These are phyloP conservation scores for Bacillus rossius DNA, from an alignment of 1,140 invertebrate genomes.

Conservation along the genomic window DNA sequence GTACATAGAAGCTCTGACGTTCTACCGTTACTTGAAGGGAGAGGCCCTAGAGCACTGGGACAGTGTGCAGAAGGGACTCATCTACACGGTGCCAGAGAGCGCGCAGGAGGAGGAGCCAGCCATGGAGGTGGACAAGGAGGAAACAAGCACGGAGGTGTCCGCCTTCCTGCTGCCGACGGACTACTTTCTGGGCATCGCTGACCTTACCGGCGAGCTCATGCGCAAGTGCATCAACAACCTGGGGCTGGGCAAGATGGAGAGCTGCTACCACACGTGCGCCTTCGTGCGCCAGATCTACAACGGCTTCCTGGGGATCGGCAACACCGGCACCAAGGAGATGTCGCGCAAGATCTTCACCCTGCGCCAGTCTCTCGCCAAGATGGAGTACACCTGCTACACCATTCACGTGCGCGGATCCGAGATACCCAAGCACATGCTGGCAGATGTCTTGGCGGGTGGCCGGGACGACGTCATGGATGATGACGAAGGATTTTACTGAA, in stretches of 20 bases:
- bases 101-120: slow-evolving; percentile 13
- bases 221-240: slow-evolving; percentile 79
- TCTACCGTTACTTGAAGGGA: slow-evolving; percentile 58
- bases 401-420: slow-evolving; percentile 75
- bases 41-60: slow-evolving; percentile 42
- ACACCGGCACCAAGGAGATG: slow-evolving; percentile 57
- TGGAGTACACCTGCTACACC: slow-evolving; percentile 81
- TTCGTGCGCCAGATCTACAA: slow-evolving; percentile 25
- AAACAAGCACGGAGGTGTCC: slow-evolving; percentile 23
- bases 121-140: slow-evolving; percentile 1
- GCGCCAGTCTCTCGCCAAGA: slow-evolving; percentile 69
- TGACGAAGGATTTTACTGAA: slow-evolving; percentile 47
- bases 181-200: slow-evolving; percentile 79
- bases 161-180: slow-evolving; percentile 52
- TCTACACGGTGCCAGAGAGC: slow-evolving; percentile 29
- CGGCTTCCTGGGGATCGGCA: slow-evolving; percentile 33
- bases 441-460: slow-evolving; percentile 43
- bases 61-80: slow-evolving; percentile 44
- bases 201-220: slow-evolving; percentile 89
- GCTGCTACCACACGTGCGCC: slow-evolving; percentile 52
- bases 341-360: slow-evolving; percentile 63
- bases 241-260: slow-evolving; percentile 66
- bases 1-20: slow-evolving; percentile 79
- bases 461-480: slow-evolving; percentile 37
- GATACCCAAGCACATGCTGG: slow-evolving; percentile 62